Base-by-base conservation (phyloP, 2,113 vertebrate species). In the Oncorhynchus nerka region DNA sequence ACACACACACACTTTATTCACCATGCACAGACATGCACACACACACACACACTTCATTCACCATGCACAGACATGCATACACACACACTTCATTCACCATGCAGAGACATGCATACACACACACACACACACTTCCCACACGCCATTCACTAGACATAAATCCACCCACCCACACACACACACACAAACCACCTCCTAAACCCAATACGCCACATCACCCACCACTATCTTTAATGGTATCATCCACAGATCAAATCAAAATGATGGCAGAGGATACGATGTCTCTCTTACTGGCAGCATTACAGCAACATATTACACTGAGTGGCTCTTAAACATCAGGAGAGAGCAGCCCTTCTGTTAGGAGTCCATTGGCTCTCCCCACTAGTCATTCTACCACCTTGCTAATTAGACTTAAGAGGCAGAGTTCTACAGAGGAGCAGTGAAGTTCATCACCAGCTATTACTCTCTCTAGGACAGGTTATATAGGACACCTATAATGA, bases 231-330 rank as follows among this genome's bases (percentile, higher is more conserved):
- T 84, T 85, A 80, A 84, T 83, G 80, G 69, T 19, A 87, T 84
- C 85, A 79, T 39, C 84, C 85, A 81, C 75, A 74, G 72, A 89
- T 88, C 84, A 88, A 79, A 78, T 82, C 71, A 68, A 83, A 81
- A 75, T 83, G 79, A 85, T 78, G 76, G 75, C 81, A 78, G 67
- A 74, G 70, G 80, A 83, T n/a, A 86, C 85, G 82, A 73, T 79
- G 85, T 82, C 85, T 77, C 59, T 73, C 71, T 75, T 64, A 69
- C 78, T 61, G 45, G 79, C 83, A 83, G 81, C 30, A 68, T 80
- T 79, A 76, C 55, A 8, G 11, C 65, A n/a, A 12, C 9, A 5
- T 7, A 11, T 57, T 77, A 85, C 78, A 79, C 72, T 83, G 62
- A 81, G 67, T 82, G 28, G 61, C 84, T 77, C 70, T 83, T 87